A percentile compares a stretch with the other conserved stretches of the same genome.
Conservation (phyloP, 2,797 vertebrate genomes). For the Gymnoscopelus braueri region DNA sequence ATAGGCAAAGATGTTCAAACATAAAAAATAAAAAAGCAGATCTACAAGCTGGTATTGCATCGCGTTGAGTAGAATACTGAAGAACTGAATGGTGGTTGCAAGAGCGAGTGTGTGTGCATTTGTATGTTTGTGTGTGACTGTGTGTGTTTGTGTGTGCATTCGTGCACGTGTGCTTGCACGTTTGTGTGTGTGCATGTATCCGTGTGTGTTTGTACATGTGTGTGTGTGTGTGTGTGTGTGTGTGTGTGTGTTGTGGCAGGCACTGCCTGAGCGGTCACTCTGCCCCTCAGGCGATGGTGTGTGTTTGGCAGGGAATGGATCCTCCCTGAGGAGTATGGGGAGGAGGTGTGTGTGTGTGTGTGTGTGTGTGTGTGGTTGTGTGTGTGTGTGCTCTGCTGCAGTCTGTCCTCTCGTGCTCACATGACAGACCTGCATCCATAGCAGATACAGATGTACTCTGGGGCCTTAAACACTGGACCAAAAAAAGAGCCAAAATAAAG, state of each 20-base stretch:
- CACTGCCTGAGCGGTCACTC: constrained; percentile 80
- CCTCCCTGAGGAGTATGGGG: constrained; percentile 75
- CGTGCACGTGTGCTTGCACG: background rate
- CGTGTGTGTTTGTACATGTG: constrained; percentile 14
- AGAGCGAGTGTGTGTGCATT: background rate
- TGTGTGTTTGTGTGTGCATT: background rate
- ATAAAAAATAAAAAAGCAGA: too few relatives aligned
- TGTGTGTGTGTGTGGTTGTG: constrained; percentile 3
- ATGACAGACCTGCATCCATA: constrained; percentile 38
- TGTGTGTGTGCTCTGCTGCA: constrained; percentile 71
- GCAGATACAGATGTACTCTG: background rate
- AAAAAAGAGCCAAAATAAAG: background rate
- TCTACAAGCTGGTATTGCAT: too few relatives aligned
- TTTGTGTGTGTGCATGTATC: background rate
- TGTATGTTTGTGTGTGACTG: constrained; percentile 2
- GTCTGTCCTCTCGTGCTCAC: constrained; percentile 59
- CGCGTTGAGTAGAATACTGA: constrained; percentile 55
- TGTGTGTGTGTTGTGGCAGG: constrained; percentile 46
- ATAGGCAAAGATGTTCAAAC: too few relatives aligned
- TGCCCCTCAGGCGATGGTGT: constrained; percentile 77
- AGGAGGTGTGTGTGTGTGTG: too few relatives aligned
- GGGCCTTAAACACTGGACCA: background rate
- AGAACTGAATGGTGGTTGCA: constrained; percentile 34
- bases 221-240: constrained; percentile 36
- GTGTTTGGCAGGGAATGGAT: constrained; percentile 80